These are phyloP conservation scores for Gortyna flavago DNA, from an alignment of 2,888 invertebrate species.

Conservation along the genomic window DNA sequence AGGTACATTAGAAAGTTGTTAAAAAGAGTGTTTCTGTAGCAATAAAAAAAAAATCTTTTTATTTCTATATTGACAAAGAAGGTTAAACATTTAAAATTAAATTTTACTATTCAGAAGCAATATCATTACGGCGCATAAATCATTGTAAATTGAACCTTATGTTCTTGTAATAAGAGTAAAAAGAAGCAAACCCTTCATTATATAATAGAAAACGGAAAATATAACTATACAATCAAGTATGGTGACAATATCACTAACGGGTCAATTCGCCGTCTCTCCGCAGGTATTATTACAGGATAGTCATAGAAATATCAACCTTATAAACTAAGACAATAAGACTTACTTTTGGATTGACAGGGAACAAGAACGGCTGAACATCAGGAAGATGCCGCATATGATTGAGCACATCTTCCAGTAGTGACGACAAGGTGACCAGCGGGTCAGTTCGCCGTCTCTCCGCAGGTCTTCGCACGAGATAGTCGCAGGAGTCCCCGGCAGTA, in stretches of 20 bases:
- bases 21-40: too few relatives aligned
- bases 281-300: constrained; percentile 95
- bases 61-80: not conserved
- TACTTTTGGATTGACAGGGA: constrained; percentile 98
- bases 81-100: not conserved
- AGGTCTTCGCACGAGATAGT: constrained; percentile 96
- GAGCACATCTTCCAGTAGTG: constrained; percentile 96
- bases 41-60: too few relatives aligned
- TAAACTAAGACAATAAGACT: constrained; percentile 11
- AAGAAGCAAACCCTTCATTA: not conserved
- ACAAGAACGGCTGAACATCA: constrained; percentile 97
- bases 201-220: not conserved
- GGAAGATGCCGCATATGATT: constrained; percentile 98
- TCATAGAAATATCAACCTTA: constrained; percentile 83
- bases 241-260: constrained; percentile 96
- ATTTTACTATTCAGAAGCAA: not conserved
- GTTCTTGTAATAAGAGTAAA: not conserved
- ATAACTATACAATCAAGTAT: not conserved
- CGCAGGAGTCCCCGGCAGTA: constrained; percentile 89
- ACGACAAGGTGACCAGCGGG: constrained; percentile 98
- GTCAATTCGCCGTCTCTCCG: constrained; percentile 97
- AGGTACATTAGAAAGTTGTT: constrained; percentile 3
- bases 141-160: not conserved
- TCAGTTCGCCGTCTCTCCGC: constrained; percentile 98
- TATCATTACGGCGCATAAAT: not conserved